Evolutionary conservation across 1,140 invertebrate species (phyloP).

Genomic region (Drosophila santomea): DNA sequence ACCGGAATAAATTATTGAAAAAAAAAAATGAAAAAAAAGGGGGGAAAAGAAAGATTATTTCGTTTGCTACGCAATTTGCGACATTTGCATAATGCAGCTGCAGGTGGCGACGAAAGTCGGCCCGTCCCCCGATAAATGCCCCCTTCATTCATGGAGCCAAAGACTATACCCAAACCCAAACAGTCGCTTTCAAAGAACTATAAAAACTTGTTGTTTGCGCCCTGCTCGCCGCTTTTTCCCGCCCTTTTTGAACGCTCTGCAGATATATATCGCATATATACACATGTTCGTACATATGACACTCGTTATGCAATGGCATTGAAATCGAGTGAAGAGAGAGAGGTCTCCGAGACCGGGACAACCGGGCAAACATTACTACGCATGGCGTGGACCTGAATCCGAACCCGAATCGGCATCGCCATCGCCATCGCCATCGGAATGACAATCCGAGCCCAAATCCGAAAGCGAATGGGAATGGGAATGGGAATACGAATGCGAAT

Average conservation of each 20-base stretch:
- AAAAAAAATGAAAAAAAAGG: constrained; percentile 6
- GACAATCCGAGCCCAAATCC: neutral
- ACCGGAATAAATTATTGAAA: constrained; percentile 67
- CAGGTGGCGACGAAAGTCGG: constrained; percentile 34
- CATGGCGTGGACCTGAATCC: constrained; percentile 25
- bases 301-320: constrained; percentile 75
- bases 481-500: constrained; percentile 6
- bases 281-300: constrained; percentile 47
- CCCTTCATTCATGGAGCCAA: neutral
- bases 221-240: constrained; percentile 59
- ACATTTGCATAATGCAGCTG: constrained; percentile 76
- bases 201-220: constrained; percentile 74
- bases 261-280: constrained; percentile 26
- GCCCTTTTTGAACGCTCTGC: constrained; percentile 61
- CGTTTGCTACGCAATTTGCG: constrained; percentile 66
- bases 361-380: constrained; percentile 43
- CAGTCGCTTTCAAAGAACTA: constrained; percentile 58
- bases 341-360: constrained; percentile 21
- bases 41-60: constrained; percentile 46
- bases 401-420: constrained; percentile 17
- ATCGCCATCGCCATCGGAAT: constrained; percentile 3
- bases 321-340: constrained; percentile 35
- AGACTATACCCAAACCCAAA: constrained; percentile 7
- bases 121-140: neutral
- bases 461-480: constrained; percentile 7